Conservation (phyloP, 2,888 invertebrate species). For the Dynastes grantii region DNA sequence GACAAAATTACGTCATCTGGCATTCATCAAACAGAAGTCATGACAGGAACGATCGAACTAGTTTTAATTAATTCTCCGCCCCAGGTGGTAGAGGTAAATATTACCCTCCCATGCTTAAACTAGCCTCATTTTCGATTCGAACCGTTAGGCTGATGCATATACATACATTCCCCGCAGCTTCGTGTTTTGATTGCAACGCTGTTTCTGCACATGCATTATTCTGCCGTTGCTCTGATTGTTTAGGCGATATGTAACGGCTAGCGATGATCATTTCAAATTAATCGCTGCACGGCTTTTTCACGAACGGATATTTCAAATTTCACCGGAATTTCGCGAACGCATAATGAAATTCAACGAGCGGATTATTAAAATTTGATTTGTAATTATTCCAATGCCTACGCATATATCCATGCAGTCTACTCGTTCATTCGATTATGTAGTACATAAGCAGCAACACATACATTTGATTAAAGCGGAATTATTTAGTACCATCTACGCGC, state of each 20-base stretch:
- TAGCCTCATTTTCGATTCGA: slow-evolving; percentile 26
- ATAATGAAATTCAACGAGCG: slow-evolving; percentile 35
- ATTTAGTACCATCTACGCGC: slow-evolving; percentile 42
- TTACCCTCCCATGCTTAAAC: slow-evolving; percentile 35
- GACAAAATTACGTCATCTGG: slow-evolving; percentile 54
- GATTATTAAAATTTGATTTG: slow-evolving; percentile 49
- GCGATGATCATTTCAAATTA: slow-evolving; percentile 24
- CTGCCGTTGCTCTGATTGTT: slow-evolving; percentile 44
- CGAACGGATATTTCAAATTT: not conserved
- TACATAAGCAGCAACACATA: slow-evolving; percentile 6
- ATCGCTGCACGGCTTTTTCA: slow-evolving; percentile 8
- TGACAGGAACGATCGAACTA: slow-evolving; percentile 52
- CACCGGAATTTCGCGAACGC: not conserved
- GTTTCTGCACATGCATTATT: slow-evolving; percentile 37
- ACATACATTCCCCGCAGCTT: slow-evolving; percentile 45
- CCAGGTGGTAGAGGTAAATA: slow-evolving; percentile 52
- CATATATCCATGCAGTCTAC: not conserved
- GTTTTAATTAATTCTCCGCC: slow-evolving; percentile 54
- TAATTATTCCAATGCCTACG: slow-evolving; percentile 40
- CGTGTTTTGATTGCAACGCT: slow-evolving; percentile 44
- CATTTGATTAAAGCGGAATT: slow-evolving; percentile 45
- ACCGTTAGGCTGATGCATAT: slow-evolving; percentile 25
- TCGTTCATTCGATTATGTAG: slow-evolving; percentile 16
- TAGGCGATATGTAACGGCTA: slow-evolving; percentile 26
- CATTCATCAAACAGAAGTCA: slow-evolving; percentile 54